phyloP scores from a whole-genome alignment of 2,113 vertebrate species.

The Papio anubis region DNA sequence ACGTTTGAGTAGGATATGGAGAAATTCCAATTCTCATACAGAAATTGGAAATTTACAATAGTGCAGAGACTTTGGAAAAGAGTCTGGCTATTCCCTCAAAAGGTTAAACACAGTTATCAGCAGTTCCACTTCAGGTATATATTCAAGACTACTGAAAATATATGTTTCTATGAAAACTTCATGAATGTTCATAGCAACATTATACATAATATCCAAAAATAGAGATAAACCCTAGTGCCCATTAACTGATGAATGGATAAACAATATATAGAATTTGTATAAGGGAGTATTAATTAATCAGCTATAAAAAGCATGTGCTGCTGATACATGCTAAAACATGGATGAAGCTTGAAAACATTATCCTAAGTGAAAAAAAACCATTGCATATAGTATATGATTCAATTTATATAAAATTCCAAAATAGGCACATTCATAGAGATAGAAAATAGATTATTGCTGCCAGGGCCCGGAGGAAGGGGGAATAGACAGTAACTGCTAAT shows the following conservation, averaged over 20 bases:
- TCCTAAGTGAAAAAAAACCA: not conserved
- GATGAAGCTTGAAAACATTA: not conserved
- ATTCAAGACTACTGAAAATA: not conserved
- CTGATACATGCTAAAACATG: not conserved
- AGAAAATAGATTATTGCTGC: not conserved
- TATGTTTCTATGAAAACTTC: not conserved
- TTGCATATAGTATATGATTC: not conserved
- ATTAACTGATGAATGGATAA: not conserved
- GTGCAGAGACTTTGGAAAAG: not conserved
- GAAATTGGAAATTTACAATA: not conserved
- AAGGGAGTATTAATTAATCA: not conserved
- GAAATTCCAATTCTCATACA: not conserved
- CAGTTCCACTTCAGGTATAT: not conserved
- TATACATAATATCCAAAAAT: not conserved
- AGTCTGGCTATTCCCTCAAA: not conserved
- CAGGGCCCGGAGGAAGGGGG: not conserved
- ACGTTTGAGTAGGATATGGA: not conserved
- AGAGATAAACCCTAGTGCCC: not conserved
- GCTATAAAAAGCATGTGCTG: not conserved
- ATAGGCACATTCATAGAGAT: not conserved
- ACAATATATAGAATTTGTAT: not conserved
- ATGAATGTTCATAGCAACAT: not conserved
- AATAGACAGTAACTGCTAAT: not conserved
- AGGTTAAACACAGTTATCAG: not conserved
- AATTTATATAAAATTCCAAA: not conserved